Conservation (phyloP, 2,113 vertebrate genomes). For the Lampris megalopsis region DNA sequence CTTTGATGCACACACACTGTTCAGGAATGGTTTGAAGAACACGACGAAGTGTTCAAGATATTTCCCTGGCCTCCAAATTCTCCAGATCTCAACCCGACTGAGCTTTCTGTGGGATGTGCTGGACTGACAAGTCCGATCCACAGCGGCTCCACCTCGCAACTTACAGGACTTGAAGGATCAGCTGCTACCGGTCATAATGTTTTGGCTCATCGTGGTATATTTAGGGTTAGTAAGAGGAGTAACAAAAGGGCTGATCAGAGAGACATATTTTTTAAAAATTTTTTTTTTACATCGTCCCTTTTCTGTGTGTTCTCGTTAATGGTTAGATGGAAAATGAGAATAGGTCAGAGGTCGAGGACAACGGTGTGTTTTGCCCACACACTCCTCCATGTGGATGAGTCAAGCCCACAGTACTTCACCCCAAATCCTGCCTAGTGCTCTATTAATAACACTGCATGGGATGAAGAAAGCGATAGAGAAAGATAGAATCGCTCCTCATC, state of each 20-base stretch:
- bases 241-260: background rate
- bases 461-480: slow-evolving; percentile 5
- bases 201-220: background rate
- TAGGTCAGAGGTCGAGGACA: slow-evolving; percentile 13
- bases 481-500: slow-evolving; percentile 10
- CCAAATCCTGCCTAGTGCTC: slow-evolving; percentile 57
- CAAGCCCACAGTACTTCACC: slow-evolving; percentile 56
- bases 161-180: too few species aligned
- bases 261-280: background rate
- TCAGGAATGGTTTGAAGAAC: too few species aligned
- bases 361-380: slow-evolving; percentile 18
- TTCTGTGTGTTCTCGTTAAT: slow-evolving; percentile 9
- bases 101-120: too few species aligned
- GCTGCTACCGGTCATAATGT: too few species aligned
- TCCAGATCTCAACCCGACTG: too few species aligned
- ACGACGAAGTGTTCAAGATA: too few species aligned
- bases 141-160: too few species aligned
- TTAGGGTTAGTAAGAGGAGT: background rate
- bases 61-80: too few species aligned
- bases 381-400: slow-evolving; percentile 61
- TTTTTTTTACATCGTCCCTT: background rate
- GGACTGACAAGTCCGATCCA: too few species aligned
- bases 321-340: slow-evolving; percentile 36
- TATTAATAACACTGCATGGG: slow-evolving; percentile 50
- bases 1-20: too few species aligned